These are phyloP conservation scores for Metacarcinus magister DNA, from an alignment of 2,888 invertebrate species.

Conservation along the genomic window DNA sequence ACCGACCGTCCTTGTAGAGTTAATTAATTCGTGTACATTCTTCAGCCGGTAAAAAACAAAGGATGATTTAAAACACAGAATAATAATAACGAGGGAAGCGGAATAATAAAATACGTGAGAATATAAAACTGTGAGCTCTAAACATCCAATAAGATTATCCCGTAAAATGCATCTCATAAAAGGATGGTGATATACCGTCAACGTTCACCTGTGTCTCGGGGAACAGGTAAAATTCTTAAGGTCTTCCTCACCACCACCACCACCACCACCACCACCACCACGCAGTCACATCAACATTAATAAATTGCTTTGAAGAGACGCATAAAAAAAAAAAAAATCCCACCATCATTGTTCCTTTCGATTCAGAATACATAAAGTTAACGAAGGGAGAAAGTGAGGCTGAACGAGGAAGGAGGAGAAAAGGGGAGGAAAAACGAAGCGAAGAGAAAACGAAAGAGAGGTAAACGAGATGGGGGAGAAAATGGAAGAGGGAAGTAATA, in stretches of 20 bases:
- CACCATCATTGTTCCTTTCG: background rate
- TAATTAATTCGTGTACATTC: background rate
- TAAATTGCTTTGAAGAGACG: conserved; percentile 18
- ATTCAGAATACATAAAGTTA: background rate
- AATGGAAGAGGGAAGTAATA: background rate
- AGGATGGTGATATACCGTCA: too few relatives aligned
- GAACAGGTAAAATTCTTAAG: background rate
- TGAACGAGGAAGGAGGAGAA: background rate
- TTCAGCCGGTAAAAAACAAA: background rate
- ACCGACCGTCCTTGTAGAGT: background rate
- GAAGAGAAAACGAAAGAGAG: background rate
- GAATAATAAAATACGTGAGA: background rate
- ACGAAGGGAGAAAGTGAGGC: background rate
- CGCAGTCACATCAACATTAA: background rate
- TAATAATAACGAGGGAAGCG: background rate
- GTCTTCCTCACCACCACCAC: conserved; percentile 9
- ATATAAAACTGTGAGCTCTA: background rate
- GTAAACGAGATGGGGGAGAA: background rate
- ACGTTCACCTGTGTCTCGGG: background rate
- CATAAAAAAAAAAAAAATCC: background rate
- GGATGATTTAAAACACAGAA: background rate
- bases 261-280: too few relatives aligned
- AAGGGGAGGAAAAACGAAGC: background rate
- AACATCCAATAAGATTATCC: background rate
- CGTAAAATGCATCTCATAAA: background rate